A percentile compares a stretch with the other conserved stretches of the same genome.
Evolutionary conservation across 2,113 vertebrate genomes (phyloP).

Genomic region (Zingel zingel): DNA sequence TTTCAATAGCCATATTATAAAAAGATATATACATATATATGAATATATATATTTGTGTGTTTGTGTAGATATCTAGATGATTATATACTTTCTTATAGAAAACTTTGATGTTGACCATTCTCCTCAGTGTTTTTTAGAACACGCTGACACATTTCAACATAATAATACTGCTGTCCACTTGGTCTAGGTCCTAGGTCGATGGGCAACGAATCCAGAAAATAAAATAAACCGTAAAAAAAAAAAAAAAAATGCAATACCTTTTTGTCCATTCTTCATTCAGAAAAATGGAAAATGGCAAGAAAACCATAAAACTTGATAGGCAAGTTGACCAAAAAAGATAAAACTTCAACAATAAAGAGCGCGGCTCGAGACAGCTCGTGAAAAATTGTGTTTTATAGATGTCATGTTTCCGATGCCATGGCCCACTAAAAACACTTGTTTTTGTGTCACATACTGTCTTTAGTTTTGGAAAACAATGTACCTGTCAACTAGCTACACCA

Average conservation of each 20-base stretch:
- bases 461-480: constrained; percentile 53
- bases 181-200: constrained; percentile 69
- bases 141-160: constrained; percentile 81
- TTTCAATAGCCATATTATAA: constrained; percentile 89
- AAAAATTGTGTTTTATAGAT: constrained; percentile 55
- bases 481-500: constrained; percentile 30
- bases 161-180: constrained; percentile 69
- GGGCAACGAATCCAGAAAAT: constrained; percentile 73
- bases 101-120: constrained; percentile 86
- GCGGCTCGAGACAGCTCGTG: constrained; percentile 22
- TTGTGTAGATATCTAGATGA: constrained; percentile 88
- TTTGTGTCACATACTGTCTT: constrained; percentile 38
- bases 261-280: constrained; percentile 76
- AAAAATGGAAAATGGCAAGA: constrained; percentile 74
- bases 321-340: constrained; percentile 82
- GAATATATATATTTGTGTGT: constrained; percentile 88
- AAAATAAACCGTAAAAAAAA: neutral
- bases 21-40: constrained; percentile 86
- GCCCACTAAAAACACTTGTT: constrained; percentile 41
- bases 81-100: constrained; percentile 90
- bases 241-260: constrained; percentile 82
- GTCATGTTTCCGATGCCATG: constrained; percentile 56
- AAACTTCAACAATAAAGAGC: constrained; percentile 57
- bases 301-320: constrained; percentile 69
- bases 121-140: constrained; percentile 84